Percentiles rank a stretch among this genome's conserved stretches.
Evolutionary conservation across 2,888 invertebrate genomes (phyloP).

Genomic region (Pyrgus malvae): DNA sequence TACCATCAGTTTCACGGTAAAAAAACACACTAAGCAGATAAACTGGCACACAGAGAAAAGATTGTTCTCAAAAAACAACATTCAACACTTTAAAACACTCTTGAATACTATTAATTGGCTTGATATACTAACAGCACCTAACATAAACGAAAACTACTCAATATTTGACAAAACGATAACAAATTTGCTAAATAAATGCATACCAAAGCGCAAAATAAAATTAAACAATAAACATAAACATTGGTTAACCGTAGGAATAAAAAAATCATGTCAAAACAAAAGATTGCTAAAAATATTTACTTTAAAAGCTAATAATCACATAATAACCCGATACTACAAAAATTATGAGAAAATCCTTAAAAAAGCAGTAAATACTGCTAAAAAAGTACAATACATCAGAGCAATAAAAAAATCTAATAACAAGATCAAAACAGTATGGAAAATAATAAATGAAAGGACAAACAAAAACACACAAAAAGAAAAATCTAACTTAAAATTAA

Average conservation of each 20-base stretch:
- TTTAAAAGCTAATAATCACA: too few species aligned
- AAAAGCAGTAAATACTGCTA: background rate
- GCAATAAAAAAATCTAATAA: background rate
- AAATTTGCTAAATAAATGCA: constrained; percentile 12
- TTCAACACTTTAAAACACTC: constrained; percentile 20
- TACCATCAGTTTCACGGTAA: background rate
- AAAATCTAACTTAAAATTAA: background rate
- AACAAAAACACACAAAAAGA: background rate
- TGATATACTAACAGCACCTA: background rate
- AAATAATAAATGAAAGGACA: background rate
- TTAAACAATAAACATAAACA: background rate
- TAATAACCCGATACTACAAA: too few species aligned
- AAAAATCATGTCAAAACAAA: constrained; percentile 3
- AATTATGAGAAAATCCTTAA: background rate
- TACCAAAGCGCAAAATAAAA: constrained; percentile 16
- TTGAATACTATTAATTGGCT: constrained; percentile 16
- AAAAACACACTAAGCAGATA: background rate
- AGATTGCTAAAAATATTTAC: background rate
- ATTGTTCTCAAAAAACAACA: background rate
- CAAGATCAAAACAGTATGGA: background rate
- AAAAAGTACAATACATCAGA: background rate
- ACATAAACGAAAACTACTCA: constrained; percentile 26
- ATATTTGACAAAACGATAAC: constrained; percentile 4
- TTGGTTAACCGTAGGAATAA: background rate
- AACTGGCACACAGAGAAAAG: background rate